Percentiles rank a stretch among this genome's conserved stretches.
Conservation (phyloP, 1,140 invertebrate genomes). For the Phymorhynchus buccinoides region DNA sequence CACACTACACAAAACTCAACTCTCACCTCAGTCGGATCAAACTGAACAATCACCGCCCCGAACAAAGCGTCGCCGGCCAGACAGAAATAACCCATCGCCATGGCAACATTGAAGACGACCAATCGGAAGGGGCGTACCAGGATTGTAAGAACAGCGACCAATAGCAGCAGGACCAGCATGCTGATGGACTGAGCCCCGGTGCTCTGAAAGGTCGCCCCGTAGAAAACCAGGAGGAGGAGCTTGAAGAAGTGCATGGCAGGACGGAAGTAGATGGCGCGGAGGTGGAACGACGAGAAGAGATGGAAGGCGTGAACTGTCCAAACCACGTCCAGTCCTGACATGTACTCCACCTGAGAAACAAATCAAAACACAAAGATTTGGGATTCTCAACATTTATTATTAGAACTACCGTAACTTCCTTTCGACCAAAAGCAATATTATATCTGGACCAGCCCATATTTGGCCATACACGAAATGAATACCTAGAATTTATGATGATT, state of each 20-base stretch:
- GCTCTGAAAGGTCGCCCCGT: conserved; percentile 56
- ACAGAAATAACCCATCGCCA: conserved; percentile 54
- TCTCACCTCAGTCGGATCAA: conserved; percentile 18
- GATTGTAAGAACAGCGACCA: conserved; percentile 49
- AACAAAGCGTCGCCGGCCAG: conserved; percentile 56
- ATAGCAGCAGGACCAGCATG: conserved; percentile 51
- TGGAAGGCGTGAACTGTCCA: conserved; percentile 63
- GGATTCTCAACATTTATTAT: too few species aligned
- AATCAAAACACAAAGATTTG: too few species aligned
- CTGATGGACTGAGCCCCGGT: conserved; percentile 57
- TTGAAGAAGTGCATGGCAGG: conserved; percentile 59
- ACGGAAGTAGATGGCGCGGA: conserved; percentile 59
- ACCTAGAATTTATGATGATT: too few species aligned
- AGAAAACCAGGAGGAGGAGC: conserved; percentile 59
- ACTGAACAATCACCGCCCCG: conserved; percentile 55
- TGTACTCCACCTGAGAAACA: conserved; percentile 60
- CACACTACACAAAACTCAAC: neutral
- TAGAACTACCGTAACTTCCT: too few species aligned
- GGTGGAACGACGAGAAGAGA: conserved; percentile 68
- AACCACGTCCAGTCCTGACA: conserved; percentile 64
- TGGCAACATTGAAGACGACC: conserved; percentile 59
- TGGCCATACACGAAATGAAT: too few species aligned
- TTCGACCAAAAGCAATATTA: too few species aligned
- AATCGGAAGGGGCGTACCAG: conserved; percentile 64
- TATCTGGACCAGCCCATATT: too few species aligned